Percentiles rank a stretch among this genome's conserved stretches.
These are phyloP conservation scores for Drosophila fuyamai DNA, from an alignment of 1,140 invertebrate species.

Conservation along the genomic window DNA sequence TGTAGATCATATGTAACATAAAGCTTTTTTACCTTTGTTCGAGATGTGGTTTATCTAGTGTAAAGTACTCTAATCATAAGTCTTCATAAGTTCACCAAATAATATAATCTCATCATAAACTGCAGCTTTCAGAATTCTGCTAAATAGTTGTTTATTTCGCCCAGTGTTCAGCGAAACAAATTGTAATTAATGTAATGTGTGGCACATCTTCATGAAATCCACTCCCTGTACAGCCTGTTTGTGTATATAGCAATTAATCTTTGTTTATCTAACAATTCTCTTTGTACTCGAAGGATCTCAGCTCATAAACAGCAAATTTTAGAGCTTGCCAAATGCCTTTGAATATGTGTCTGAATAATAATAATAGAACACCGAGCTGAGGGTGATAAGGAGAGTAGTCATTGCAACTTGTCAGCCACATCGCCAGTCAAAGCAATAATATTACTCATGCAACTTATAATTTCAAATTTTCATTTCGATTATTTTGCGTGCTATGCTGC, in stretches of 20 bases:
- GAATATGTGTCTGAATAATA: constrained; percentile 7
- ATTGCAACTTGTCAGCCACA: constrained; percentile 28
- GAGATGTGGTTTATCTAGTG: too few relatives aligned
- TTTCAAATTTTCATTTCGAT: constrained; percentile 58
- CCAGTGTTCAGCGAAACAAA: constrained; percentile 14
- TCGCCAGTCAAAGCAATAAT: constrained; percentile 13
- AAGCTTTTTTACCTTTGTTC: too few relatives aligned
- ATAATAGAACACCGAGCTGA: constrained; percentile 8
- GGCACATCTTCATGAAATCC: constrained; percentile 12
- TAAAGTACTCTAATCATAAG: too few relatives aligned
- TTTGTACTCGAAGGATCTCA: constrained; percentile 16
- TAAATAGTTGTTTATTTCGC: background rate
- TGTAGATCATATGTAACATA: too few relatives aligned
- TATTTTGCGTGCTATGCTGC: constrained; percentile 39
- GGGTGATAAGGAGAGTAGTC: background rate
- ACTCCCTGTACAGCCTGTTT: constrained; percentile 18
- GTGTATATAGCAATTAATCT: constrained; percentile 40
- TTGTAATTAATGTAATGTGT: constrained; percentile 55
- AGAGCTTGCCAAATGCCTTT: constrained; percentile 9
- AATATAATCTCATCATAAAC: too few relatives aligned
- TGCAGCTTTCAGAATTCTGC: too few relatives aligned
- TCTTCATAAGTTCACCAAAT: too few relatives aligned
- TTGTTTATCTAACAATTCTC: constrained; percentile 34
- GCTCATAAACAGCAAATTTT: constrained; percentile 24
- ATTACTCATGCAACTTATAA: constrained; percentile 59